Conservation (phyloP, 2,113 vertebrate species). For the Prolemur simus region DNA sequence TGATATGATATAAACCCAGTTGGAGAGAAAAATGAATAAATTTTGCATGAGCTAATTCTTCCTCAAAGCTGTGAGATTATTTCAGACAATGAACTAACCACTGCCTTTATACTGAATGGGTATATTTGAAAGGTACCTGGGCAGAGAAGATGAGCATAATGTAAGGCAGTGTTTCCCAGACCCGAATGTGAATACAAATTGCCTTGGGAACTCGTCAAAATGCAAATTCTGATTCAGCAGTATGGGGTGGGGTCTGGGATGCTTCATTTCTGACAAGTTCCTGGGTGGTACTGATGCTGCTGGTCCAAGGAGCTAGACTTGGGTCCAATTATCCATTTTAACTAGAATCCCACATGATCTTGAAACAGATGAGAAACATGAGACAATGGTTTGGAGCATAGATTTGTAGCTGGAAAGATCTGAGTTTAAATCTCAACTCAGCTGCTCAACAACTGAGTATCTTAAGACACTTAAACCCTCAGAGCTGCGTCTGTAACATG, state of each 20-base stretch:
- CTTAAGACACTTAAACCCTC: neutral
- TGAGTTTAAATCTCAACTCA: neutral
- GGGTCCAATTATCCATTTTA: neutral
- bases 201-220: neutral
- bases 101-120: neutral
- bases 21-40: constrained; percentile 22
- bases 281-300: neutral
- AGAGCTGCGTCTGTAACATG: neutral
- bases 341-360: neutral
- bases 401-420: neutral
- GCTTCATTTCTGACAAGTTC: neutral
- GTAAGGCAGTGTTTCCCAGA: neutral
- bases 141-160: neutral
- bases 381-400: neutral
- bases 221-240: neutral
- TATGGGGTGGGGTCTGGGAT: neutral
- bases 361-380: neutral
- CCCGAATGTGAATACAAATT: neutral
- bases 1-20: neutral
- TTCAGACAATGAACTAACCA: neutral
- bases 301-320: neutral
- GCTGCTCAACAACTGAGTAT: neutral
- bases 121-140: neutral
- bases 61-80: neutral
- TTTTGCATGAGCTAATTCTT: neutral